These are phyloP conservation scores for Cetoscarus ocellatus DNA, from an alignment of 2,797 vertebrate species.

Conservation along the genomic window DNA sequence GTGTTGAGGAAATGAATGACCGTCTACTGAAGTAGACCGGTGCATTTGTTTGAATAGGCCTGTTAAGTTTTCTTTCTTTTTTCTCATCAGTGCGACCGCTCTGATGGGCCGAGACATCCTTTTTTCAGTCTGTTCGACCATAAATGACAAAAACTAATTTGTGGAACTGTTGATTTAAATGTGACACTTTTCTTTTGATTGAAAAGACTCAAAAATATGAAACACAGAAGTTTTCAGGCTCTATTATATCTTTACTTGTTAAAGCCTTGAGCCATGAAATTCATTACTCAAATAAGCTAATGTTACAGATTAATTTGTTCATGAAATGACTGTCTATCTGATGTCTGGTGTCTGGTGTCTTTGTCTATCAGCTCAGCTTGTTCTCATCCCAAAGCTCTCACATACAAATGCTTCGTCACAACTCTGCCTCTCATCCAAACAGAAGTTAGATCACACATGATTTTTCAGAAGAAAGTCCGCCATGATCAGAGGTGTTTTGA, in stretches of 20 bases:
- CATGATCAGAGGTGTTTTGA: too few relatives aligned
- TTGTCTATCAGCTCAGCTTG: slow-evolving; percentile 12
- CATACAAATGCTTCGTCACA: not conserved
- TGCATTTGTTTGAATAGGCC: slow-evolving; percentile 35
- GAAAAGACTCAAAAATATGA: too few relatives aligned
- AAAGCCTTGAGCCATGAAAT: slow-evolving; percentile 19
- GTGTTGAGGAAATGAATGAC: slow-evolving; percentile 41
- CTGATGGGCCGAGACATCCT: slow-evolving; percentile 26
- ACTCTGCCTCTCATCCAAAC: too few relatives aligned
- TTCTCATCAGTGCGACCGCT: slow-evolving; percentile 39
- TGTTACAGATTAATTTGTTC: slow-evolving; percentile 34
- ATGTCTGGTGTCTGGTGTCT: slow-evolving; percentile 3
- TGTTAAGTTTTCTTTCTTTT: slow-evolving; percentile 23
- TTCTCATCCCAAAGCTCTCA: not conserved
- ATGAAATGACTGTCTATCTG: slow-evolving; percentile 35
- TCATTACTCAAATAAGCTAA: slow-evolving; percentile 26
- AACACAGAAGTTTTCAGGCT: too few relatives aligned
- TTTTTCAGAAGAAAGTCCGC: too few relatives aligned
- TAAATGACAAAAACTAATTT: not conserved
- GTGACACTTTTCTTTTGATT: too few relatives aligned
- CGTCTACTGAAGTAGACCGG: slow-evolving; percentile 33
- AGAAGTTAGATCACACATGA: too few relatives aligned
- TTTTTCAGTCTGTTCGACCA: not conserved
- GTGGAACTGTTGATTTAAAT: not conserved
- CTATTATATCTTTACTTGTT: not conserved